Conservation (phyloP, 2,113 vertebrate genomes). For the Sakesphorus luctuosus region DNA sequence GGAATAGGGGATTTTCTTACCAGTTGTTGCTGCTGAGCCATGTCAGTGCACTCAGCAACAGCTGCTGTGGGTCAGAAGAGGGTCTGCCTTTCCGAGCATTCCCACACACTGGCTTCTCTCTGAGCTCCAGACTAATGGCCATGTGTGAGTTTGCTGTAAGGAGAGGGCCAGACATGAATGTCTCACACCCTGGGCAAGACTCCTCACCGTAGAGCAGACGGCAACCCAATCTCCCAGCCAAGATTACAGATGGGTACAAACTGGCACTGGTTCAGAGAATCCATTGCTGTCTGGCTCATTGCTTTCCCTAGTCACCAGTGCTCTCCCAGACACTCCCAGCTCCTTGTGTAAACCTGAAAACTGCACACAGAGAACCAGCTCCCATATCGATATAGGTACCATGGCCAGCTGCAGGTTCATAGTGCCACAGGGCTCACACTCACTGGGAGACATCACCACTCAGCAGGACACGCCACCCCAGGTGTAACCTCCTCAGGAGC, state of each 20-base stretch:
- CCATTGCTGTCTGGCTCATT: background rate
- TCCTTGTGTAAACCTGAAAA: background rate
- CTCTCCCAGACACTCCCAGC: background rate
- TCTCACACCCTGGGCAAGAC: background rate
- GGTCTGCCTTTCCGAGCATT: background rate
- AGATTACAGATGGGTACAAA: background rate
- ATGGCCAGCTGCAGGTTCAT: background rate
- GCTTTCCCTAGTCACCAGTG: background rate
- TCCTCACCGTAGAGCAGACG: background rate
- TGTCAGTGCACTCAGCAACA: slow-evolving; percentile 32
- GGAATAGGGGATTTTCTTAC: slow-evolving; percentile 43
- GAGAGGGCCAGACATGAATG: background rate
- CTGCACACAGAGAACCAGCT: background rate
- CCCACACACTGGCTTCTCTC: slow-evolving; percentile 9
- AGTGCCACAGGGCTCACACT: fast-evolving
- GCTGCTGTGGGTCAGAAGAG: slow-evolving; percentile 62
- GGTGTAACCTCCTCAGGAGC: background rate
- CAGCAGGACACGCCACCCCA: background rate
- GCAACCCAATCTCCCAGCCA: background rate
- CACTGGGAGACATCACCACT: fast-evolving
- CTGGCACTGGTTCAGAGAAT: background rate
- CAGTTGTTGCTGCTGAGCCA: slow-evolving; percentile 66
- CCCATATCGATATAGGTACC: background rate
- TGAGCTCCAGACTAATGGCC: slow-evolving; percentile 27
- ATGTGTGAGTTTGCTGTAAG: slow-evolving; percentile 57